Evolutionary conservation across 1,140 invertebrate species (phyloP), one percentile per base, ranked within the genome.

Genomic region (Drosophila serrata): DNA sequence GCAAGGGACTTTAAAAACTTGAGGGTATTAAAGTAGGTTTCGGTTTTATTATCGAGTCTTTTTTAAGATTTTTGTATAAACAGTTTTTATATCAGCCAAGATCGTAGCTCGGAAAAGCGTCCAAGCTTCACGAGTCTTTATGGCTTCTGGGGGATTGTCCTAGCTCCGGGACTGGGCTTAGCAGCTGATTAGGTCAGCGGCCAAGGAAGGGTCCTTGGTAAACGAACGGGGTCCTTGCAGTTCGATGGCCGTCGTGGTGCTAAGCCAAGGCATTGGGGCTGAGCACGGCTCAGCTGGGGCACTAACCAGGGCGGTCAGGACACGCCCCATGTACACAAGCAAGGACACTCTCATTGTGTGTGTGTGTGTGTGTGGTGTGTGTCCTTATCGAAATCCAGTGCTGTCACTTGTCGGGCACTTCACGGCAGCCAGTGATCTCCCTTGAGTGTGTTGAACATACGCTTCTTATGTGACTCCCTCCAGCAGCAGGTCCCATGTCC

Each of bases 361-460:
- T 48, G 24, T 27, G 15, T 6, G 9, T 29, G n/a, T n/a, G n/a
- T n/a, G n/a, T n/a, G n/a, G n/a, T n/a, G n/a, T n/a, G n/a, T 31
- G 74, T 76, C 46, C 73, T 59, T 76, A 76, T 76, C 74, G 74
- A 67, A 78, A 78, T 78, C 75, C 75, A 78, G 64, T 69, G 75
- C 75, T 78, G 65, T 78, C 75, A 78, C 75, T 78, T 78, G 75
- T 78, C 74, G 65, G 74, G 56, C 84, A 87, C 76, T 90, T 87
- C 84, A 82, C 79, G 79, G 72, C 75, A 80, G 84, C 76, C 81
- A 90, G 58, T 90, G 84, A 88, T 88, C 85, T 88, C 84, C 84
- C 85, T 79, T 49, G 84, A 88, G 84, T 90, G 81, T 80, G 85
- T 81, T 90, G 73, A 90, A 88, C 85, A 90, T 90, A 84, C 77